These are phyloP conservation scores for Carassius auratus DNA, from an alignment of 2,113 vertebrate species.

Conservation along the genomic window DNA sequence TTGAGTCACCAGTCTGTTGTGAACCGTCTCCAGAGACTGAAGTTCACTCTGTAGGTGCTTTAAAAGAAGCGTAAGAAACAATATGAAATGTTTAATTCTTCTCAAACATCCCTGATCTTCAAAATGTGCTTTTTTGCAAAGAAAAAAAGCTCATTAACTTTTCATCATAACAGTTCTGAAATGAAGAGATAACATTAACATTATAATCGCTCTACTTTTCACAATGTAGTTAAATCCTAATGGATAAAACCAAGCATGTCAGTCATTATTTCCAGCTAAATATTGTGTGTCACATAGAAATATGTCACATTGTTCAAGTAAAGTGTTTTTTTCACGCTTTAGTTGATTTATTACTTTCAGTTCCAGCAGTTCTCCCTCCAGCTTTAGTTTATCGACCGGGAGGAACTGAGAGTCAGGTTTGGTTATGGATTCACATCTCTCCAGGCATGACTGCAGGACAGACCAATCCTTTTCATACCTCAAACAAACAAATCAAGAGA, in stretches of 20 bases:
- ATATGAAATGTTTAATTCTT: not conserved
- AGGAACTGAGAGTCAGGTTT: conserved; percentile 73
- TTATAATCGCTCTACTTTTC: not conserved
- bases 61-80: conserved; percentile 9
- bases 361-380: conserved; percentile 83
- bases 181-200: not conserved
- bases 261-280: not conserved
- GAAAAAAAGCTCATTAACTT: too few species aligned
- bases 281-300: not conserved
- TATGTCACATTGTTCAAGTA: not conserved
- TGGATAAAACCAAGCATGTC: not conserved
- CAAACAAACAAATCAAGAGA: conserved; percentile 48
- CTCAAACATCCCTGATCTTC: too few species aligned
- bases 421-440: conserved; percentile 81
- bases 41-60: conserved; percentile 82
- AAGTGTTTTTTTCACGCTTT: not conserved
- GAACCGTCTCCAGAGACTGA: conserved; percentile 69
- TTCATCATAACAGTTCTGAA: not conserved
- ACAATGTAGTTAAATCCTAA: not conserved
- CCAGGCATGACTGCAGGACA: conserved; percentile 83
- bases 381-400: conserved; percentile 83
- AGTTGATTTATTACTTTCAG: conserved; percentile 76
- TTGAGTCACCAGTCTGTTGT: conserved; percentile 74
- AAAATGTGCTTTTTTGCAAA: too few species aligned
- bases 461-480: conserved; percentile 90